phyloP scores from a whole-genome alignment of 2,888 invertebrate species.

The Ceramica pisi region DNA sequence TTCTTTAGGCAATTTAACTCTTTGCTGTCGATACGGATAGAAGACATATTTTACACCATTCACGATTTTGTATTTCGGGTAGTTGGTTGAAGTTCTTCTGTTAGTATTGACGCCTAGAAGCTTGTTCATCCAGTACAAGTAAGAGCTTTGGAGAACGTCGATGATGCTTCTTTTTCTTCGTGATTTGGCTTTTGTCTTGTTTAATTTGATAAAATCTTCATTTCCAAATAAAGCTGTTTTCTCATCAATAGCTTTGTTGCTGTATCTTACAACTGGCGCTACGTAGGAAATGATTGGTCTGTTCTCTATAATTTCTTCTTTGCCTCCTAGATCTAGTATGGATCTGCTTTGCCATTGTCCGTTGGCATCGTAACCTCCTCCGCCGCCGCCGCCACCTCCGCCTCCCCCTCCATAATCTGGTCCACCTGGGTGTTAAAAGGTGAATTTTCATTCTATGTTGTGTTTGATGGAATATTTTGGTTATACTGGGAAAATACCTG shows the following conservation, averaged over 20 bases:
- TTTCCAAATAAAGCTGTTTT: constrained; percentile 7
- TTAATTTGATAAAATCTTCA: constrained; percentile 15
- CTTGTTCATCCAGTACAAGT: constrained; percentile 81
- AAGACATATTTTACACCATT: constrained; percentile 85
- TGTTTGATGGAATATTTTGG: constrained; percentile 29
- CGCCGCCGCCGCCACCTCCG: constrained; percentile 79
- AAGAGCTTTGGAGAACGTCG: constrained; percentile 81
- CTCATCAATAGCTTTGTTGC: constrained; percentile 67
- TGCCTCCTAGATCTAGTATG: constrained; percentile 72
- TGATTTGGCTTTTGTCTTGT: constrained; percentile 65
- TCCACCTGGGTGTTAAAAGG: constrained; percentile 77
- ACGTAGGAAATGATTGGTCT: constrained; percentile 76
- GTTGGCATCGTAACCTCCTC: constrained; percentile 85
- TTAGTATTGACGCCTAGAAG: constrained; percentile 75
- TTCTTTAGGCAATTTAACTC: constrained; percentile 76
- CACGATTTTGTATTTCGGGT: constrained; percentile 79
- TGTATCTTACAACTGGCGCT: constrained; percentile 70
- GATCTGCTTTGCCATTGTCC: constrained; percentile 88
- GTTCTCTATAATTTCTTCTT: constrained; percentile 59
- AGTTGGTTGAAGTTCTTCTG: constrained; percentile 70
- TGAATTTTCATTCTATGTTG: constrained; percentile 67
- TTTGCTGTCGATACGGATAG: constrained; percentile 76
- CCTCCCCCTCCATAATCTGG: constrained; percentile 79
- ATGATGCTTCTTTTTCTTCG: constrained; percentile 80
- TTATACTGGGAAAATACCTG: constrained; percentile 85